Base-by-base conservation (phyloP, 2,797 vertebrate species). In the Paramormyrops hopkinsi region DNA sequence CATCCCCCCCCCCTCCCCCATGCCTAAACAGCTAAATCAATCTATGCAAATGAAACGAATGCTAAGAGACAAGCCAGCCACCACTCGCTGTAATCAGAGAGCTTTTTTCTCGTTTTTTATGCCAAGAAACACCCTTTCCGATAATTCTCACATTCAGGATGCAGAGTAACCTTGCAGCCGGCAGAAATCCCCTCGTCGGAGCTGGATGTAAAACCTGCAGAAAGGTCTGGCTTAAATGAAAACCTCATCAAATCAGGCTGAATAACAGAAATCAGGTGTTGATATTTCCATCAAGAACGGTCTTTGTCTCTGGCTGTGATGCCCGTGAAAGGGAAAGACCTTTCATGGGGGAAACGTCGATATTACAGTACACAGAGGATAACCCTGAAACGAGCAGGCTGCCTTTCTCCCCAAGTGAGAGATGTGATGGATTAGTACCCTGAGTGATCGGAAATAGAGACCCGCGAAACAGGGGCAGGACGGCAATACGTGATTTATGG, bases 351-450 rank as follows among this genome's bases (percentile, higher is more conserved):
- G 17, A 86, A 54, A 41, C 12, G 7, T 86, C 85, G 25, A 86
- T 86, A 86, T 37, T 54, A 86, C 85, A 86, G 73, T 44, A 44
- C 33, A 79, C 37, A 79, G 33, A 44, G n/a, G 17, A 25, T 25
- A 56, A 29, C 50, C 12, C 50, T 37, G 17, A 86, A 86, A 54
- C 17, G 29, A 86, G 51, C 29, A 17, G 50, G 17, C 25, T 12
- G 29, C 51, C 2, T 25, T 50, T 56, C 51, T 54, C 29, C 48
- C 85, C 22, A 29, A 41, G 51, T 53, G 48, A 56, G 17, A 41
- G 85, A 86, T 7, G 85, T 86, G 51, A 86, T 86, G 50, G 85
- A 86, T 86, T 86, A 37, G 85, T 17, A 4, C 50, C 33, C 50
- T 19, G 19, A 54, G 46, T 29, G 83, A 86, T 29, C 50, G 25